Base-by-base conservation (phyloP, 2,888 invertebrate species). In the Plagodis dolabraria region DNA sequence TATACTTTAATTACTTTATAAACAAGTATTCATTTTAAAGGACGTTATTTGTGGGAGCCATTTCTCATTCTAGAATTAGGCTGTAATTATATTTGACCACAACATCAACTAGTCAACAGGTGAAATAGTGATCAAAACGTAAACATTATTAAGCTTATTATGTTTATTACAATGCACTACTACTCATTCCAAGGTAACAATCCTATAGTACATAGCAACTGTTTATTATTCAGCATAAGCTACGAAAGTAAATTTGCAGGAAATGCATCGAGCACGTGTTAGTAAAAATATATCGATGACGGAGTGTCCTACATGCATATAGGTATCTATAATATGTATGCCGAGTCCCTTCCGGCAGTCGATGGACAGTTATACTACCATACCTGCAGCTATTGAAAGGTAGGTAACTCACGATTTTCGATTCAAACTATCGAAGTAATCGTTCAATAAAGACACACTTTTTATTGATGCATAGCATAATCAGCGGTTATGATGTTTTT, bases 301-400 rank as follows among this genome's bases (percentile, higher is more conserved):
- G 65, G 69, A 70, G 60, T 80, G 84, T 79, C 80, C 84, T 74
- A 85, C 73, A 81, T 83, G 75, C 81, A 79, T 80, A 70, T 53
- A 59, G 67, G 64, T 70, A 68, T 62, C 70, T 75, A 75, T 71
- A 74, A 75, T 78, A 82, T 79, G 78, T 85, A 80, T 82, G 83
- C 76, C 82, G 79, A 68, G 66, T 76, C 75, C 80, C 85, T 87
- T 89, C 89, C 89, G 87, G 87, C 76, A 40, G 40, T 5, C 40
- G 71, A 61, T 67, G 68, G 75, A 80, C 82, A 73, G 79, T 83
- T 78, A 78, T 70, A 72, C 65, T 70, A 77, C 77, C 77, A 79
- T 80, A 75, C 22, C 22, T 22, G 22, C 22, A 22, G 68, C 56
- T 11, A 72, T 71, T 65, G 69, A 42, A 51, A 50, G 34, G 35